Percentiles rank a stretch among this genome's conserved stretches.
Evolutionary conservation across 23 tunicate species (phyloP).

Genomic region (Botrylloides violaceus): DNA sequence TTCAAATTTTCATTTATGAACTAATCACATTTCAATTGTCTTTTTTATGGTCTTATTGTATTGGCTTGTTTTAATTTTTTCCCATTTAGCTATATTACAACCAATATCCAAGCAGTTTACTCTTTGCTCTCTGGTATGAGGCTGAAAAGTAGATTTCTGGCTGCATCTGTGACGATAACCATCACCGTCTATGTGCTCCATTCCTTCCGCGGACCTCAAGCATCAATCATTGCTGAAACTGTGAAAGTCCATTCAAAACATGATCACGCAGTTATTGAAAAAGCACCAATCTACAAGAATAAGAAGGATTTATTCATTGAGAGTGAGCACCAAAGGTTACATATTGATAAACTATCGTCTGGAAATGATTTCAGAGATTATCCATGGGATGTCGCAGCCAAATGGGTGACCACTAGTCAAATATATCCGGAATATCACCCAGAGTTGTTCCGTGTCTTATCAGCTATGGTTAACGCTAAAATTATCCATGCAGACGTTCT

Average conservation of each 20-base stretch:
- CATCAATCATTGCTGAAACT: background rate
- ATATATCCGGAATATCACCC: conserved; percentile 83
- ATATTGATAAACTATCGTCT: background rate
- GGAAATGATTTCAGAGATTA: background rate
- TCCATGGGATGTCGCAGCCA: conserved; percentile 35
- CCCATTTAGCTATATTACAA: background rate
- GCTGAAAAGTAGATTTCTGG: background rate
- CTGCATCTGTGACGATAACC: background rate
- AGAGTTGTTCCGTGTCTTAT: conserved; percentile 49
- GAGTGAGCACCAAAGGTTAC: background rate
- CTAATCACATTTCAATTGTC: background rate
- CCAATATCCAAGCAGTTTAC: too few species aligned
- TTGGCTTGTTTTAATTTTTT: background rate
- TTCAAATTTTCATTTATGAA: background rate
- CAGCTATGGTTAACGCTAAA: conserved; percentile 51
- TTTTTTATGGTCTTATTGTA: too few species aligned
- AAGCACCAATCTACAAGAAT: background rate
- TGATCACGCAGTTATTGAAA: background rate
- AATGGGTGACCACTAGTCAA: conserved; percentile 65
- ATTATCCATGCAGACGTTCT: conserved; percentile 82
- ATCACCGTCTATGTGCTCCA: background rate
- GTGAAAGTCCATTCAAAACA: background rate
- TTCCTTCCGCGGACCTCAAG: background rate
- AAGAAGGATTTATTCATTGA: background rate
- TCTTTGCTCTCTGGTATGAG: background rate